A percentile compares a stretch with the other conserved stretches of the same genome.
These are phyloP conservation scores for Athene noctua DNA, from an alignment of 2,113 vertebrate genomes.

Conservation along the genomic window DNA sequence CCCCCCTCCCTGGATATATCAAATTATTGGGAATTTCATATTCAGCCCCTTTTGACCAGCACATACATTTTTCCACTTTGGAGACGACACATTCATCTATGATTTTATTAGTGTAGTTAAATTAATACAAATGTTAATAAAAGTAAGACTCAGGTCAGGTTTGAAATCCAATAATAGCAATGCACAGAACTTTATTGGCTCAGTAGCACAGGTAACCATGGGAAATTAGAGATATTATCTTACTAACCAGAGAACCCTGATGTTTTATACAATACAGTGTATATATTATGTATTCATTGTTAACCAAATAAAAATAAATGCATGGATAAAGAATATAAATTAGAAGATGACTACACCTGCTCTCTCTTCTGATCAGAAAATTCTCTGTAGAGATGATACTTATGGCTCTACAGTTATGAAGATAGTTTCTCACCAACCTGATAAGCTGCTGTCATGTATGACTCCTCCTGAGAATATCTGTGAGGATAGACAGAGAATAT, in stretches of 20 bases:
- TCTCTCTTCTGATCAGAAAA: not conserved
- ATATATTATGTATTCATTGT: not conserved
- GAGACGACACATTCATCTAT: not conserved
- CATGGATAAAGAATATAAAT: not conserved
- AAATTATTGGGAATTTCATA: not conserved
- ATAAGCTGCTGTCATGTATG: not conserved
- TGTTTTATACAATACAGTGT: not conserved
- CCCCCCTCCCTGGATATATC: not conserved
- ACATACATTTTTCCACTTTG: not conserved
- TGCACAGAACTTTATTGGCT: not conserved
- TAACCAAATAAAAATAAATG: not conserved
- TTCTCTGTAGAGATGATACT: not conserved
- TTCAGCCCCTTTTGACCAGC: not conserved
- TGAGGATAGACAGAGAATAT: not conserved
- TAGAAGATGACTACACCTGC: not conserved
- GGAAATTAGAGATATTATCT: constrained; percentile 15
- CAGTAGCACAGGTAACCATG: not conserved
- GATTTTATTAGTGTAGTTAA: not conserved
- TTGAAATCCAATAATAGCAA: constrained; percentile 10
- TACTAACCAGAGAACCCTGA: not conserved
- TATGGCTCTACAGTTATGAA: not conserved
- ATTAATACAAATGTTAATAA: constrained; percentile 1
- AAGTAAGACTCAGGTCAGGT: not conserved
- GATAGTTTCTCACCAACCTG: not conserved
- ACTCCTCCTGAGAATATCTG: not conserved